Evolutionary conservation across 2,797 vertebrate species (phyloP), one percentile per base, ranked within the genome.

Genomic region (Carcharodon carcharias): DNA sequence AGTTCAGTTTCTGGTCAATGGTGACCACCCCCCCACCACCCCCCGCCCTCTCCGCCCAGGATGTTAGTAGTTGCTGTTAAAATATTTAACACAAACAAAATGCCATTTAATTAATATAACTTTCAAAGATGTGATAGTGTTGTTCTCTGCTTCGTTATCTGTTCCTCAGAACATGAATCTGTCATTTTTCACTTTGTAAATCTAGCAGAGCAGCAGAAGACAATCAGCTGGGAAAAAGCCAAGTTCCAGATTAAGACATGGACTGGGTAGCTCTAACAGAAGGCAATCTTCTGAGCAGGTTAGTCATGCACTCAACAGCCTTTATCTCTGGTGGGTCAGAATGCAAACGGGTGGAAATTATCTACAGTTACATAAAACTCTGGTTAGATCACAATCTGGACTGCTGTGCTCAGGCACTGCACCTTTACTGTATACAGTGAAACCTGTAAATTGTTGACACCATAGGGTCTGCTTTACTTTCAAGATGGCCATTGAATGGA

Each of bases 241-340:
- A 54, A 56, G 2, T 8, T 40, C 58, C 18, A 93, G 9, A 18
- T 0, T 3, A 18, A 40, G 26, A 18, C 69, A 35, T 61, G 45
- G 40, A 18, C 45, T 56, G 14, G 96, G 96, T 80, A 96, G 40
- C n/a, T 96, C 88, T 11, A 96, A 69, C 61, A 87, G 40, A 63
- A 80, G 54, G 23, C 58, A 45, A 73, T 94, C 88, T 18, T 77
- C 45, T 80, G 31, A 0, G 0, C 89, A 40, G 8, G 93, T 95
- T 69, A 69, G 93, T 95, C 23, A 31, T 16, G 23, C 65, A 28
- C 58, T 93, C 61, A 65, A 88, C 88, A 91, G 88, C 7, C 87
- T 54, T 88, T 21, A 56, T 31, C 87, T 28, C 9, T 31, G 7
- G 54, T 0, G 8, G 26, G 50, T 12, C 1, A 18, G 54, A 58